A percentile compares a stretch with the other conserved stretches of the same genome.
Conservation (phyloP, 2,113 vertebrate genomes). For the Festucalex cinctus region DNA sequence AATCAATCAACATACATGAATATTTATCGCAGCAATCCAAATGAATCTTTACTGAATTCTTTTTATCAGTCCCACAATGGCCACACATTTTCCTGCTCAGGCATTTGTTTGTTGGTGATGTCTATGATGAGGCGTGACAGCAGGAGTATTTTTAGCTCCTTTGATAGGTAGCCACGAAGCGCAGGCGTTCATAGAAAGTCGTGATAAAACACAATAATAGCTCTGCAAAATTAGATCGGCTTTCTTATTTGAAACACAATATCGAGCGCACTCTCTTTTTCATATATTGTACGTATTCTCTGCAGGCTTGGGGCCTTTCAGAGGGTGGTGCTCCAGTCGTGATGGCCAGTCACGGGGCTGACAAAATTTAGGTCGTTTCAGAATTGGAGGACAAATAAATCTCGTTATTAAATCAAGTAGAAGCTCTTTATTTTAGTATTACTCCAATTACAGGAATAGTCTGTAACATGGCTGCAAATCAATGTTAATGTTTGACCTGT, state of each 20-base stretch:
- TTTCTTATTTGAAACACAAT: neutral
- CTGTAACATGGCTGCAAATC: no score
- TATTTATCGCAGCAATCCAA: no score
- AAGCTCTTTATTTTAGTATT: no score
- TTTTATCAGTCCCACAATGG: neutral
- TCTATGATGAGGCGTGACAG: slow-evolving; percentile 47
- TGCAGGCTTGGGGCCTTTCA: neutral
- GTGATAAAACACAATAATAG: neutral
- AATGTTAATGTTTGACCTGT: no score
- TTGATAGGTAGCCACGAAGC: slow-evolving; percentile 34
- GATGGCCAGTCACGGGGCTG: neutral
- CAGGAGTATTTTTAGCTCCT: slow-evolving; percentile 53
- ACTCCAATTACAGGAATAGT: no score
- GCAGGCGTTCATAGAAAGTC: slow-evolving; percentile 17
- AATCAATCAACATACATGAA: no score
- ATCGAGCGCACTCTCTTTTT: neutral
- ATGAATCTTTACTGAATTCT: neutral
- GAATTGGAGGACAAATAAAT: no score
- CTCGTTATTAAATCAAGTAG: no score
- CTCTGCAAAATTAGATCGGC: neutral
- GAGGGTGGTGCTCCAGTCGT: neutral
- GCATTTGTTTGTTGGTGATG: slow-evolving; percentile 16
- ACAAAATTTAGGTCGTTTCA: neutral
- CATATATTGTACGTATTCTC: neutral
- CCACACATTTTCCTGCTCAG: slow-evolving; percentile 21